Evolutionary conservation across 2,113 vertebrate genomes (phyloP).

Genomic region (Calidris pugnax): DNA sequence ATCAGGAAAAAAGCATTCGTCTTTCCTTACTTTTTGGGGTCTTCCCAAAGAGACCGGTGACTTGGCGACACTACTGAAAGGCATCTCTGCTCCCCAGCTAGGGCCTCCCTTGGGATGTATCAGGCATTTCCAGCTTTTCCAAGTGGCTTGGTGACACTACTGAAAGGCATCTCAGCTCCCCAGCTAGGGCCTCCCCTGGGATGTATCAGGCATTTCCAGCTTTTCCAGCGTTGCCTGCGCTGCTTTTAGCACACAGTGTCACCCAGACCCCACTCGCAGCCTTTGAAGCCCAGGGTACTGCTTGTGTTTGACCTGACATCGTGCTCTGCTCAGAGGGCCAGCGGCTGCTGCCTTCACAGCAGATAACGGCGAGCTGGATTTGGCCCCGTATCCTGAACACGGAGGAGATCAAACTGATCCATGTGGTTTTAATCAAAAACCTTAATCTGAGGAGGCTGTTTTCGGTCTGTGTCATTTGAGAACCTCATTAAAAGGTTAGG

Average conservation of each 20-base stretch:
- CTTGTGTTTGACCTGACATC: neutral
- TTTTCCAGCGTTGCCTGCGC: neutral
- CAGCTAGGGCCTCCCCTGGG: neutral
- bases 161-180: neutral
- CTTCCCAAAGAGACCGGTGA: neutral
- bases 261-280: neutral
- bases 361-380: neutral
- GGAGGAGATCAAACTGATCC: neutral
- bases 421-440: constrained; percentile 22
- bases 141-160: neutral
- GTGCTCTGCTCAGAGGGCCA: neutral
- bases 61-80: neutral
- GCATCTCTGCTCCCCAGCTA: neutral
- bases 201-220: neutral
- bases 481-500: constrained; percentile 11
- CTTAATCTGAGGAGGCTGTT: neutral
- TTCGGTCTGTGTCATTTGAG: neutral
- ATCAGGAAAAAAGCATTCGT: neutral
- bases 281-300: neutral
- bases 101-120: neutral
- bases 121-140: neutral
- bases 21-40: neutral
- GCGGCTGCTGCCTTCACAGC: neutral
- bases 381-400: neutral
- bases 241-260: neutral